Percentiles rank a stretch among this genome's conserved stretches.
Conservation (phyloP, 2,797 vertebrate genomes). For the Cryptoprocta ferox region DNA sequence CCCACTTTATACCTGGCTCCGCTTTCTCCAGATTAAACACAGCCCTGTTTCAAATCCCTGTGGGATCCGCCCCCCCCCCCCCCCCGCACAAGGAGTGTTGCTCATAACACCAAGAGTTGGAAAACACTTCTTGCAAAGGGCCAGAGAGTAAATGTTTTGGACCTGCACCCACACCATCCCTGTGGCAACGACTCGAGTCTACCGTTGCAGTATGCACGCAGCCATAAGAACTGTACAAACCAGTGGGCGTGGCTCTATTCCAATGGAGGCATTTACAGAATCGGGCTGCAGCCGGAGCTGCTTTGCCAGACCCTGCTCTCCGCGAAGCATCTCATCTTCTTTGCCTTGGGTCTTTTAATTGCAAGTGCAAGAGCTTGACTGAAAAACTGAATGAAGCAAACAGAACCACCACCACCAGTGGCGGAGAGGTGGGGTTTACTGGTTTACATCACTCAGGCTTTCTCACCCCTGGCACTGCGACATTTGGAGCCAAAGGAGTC, state of each 20-base stretch:
- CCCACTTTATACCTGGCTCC: background rate
- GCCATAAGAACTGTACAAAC: accelerated
- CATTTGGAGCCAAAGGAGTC: background rate
- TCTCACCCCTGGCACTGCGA: background rate
- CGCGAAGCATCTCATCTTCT: background rate
- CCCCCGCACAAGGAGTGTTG: background rate
- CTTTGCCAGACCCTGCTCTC: background rate
- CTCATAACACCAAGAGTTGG: background rate
- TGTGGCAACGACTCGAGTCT: background rate
- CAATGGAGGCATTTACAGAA: background rate
- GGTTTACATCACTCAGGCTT: accelerated
- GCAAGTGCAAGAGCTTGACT: background rate
- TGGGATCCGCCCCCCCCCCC: background rate
- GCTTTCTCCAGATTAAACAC: background rate
- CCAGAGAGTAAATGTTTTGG: background rate
- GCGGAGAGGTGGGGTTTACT: background rate
- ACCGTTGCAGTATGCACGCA: background rate
- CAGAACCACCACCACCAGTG: background rate
- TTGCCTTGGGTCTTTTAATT: background rate
- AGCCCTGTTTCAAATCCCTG: background rate
- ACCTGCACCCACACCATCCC: background rate
- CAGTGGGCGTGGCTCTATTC: background rate
- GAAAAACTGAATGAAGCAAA: background rate
- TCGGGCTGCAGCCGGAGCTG: background rate
- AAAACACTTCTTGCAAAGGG: background rate